Percentiles rank a stretch among this genome's conserved stretches.
Conservation (phyloP, 2,888 invertebrate genomes). For the Protonemura montana region DNA sequence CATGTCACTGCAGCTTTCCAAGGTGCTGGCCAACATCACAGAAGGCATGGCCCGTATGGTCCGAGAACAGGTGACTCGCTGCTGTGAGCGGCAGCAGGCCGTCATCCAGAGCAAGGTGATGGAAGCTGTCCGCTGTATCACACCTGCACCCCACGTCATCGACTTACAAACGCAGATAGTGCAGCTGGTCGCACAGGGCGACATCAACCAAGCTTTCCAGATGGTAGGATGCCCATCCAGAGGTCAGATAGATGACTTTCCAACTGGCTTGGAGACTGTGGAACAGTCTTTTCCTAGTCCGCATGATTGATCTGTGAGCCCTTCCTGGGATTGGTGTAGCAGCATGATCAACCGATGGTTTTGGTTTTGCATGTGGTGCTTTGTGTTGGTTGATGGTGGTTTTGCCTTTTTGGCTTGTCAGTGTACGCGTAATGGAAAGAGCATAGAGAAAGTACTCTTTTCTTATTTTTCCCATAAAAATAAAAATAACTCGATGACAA, state of each 20-base stretch:
- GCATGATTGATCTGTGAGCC: background rate
- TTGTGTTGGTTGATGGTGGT: no score
- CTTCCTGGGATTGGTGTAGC: no score
- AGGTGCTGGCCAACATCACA: conserved; percentile 59
- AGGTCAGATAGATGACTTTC: background rate
- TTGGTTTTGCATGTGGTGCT: no score
- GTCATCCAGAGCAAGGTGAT: conserved; percentile 67
- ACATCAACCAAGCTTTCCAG: conserved; percentile 88
- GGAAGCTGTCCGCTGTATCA: conserved; percentile 72
- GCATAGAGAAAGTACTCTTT: no score
- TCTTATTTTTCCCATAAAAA: no score
- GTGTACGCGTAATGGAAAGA: no score
- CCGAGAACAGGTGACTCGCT: conserved; percentile 59
- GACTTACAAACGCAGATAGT: conserved; percentile 73
- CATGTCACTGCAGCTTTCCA: conserved; percentile 56
- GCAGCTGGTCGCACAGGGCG: conserved; percentile 72
- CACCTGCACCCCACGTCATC: conserved; percentile 72
- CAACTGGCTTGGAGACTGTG: background rate
- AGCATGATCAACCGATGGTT: no score
- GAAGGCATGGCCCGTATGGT: conserved; percentile 56
- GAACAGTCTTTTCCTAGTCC: background rate
- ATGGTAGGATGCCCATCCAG: conserved; percentile 55
- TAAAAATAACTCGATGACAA: no score
- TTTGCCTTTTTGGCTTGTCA: no score
- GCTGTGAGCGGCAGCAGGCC: conserved; percentile 68